Percentiles rank a stretch among this genome's conserved stretches.
Conservation (phyloP, 1,140 invertebrate species). For the Caenorhabditis elegans region WBcel235 BX284606.5:13145001-13145500, state of each 20-base stretch:
- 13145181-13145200: neutral
- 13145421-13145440: neutral
- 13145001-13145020: neutral
- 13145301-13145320: constrained; percentile 6
- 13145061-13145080: neutral
- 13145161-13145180: neutral
- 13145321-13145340: neutral
- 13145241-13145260: constrained; percentile 30
- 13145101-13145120: neutral
- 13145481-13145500: neutral
- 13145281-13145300: neutral
- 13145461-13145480: neutral
- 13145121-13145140: too few relatives aligned
- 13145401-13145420: neutral
- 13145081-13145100: neutral
- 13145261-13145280: constrained; percentile 1
- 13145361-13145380: constrained; percentile 26
- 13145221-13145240: constrained; percentile 17
- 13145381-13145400: constrained; percentile 26
- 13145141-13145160: neutral
- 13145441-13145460: neutral
- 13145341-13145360: constrained; percentile 5
- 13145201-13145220: neutral
- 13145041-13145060: neutral
- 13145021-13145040: constrained; percentile 8